Evolutionary conservation across 2,888 invertebrate genomes (phyloP).

Genomic region (Himalopsyche kuldschensis): DNA sequence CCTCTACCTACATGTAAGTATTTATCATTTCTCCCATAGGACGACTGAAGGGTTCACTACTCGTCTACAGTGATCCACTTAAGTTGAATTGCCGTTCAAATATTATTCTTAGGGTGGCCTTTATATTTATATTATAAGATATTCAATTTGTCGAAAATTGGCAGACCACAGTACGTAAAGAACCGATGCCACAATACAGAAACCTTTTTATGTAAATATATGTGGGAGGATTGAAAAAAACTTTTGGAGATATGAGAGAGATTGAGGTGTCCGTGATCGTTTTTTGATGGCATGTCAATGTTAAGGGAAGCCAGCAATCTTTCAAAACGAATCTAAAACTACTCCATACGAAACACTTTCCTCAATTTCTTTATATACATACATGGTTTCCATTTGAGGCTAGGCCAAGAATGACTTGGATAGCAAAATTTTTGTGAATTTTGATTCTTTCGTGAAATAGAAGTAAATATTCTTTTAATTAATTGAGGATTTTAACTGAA

Average conservation of each 20-base stretch:
- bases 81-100: too few relatives aligned
- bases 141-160: neutral
- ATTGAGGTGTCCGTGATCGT: neutral
- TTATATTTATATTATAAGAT: too few relatives aligned
- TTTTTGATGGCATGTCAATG: constrained; percentile 1
- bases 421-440: neutral
- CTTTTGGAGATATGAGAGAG: neutral
- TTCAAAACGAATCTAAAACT: neutral
- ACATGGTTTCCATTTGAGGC: neutral
- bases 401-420: neutral
- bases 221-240: neutral
- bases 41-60: too few relatives aligned
- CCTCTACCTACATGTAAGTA: too few relatives aligned
- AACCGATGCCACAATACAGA: neutral
- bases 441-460: too few relatives aligned
- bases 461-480: too few relatives aligned
- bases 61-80: too few relatives aligned
- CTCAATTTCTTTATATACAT: neutral
- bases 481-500: too few relatives aligned
- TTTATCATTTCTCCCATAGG: too few relatives aligned
- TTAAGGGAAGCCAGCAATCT: neutral
- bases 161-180: neutral
- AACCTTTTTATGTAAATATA: neutral
- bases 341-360: neutral
- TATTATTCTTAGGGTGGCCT: too few relatives aligned